Evolutionary conservation across 2,113 vertebrate genomes (phyloP), one percentile per base, ranked within the genome.

Genomic region (Empidonax traillii): DNA sequence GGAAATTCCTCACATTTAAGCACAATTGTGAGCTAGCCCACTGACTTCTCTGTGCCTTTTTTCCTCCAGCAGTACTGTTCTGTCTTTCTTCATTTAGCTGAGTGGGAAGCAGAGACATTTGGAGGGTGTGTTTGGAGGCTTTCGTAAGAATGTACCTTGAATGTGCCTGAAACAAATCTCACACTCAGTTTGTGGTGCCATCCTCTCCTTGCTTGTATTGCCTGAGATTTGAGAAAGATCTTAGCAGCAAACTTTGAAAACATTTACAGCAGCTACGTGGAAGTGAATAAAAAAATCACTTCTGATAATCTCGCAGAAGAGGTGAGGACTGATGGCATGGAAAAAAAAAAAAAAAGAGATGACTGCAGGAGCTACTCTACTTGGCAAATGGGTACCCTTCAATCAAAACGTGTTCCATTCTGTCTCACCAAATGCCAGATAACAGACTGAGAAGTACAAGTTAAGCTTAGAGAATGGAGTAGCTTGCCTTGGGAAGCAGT

Each of bases 401-500:
- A 83, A 73, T 83, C 67, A 95, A 87, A 85, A 46, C 1, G 1
- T 23, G 28, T 62, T 69, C 92, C 53, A 4, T 90, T 94, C 88
- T 90, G 44, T 58, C 71, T 95, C 85, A 89, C 87, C 49, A 85
- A 91, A 85, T 74, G 62, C 76, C 77, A 93, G 76, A 78, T 49
- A 90, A 66, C 41, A 65, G 46, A 69, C 51, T 44, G 39, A 76
- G 75, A 83, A 93, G 66, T 18, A 71, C 14, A 69, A 82, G 44
- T 65, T 62, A 88, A 92, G 12, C 47, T 59, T 67, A 35, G 19
- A 62, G 67, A 83, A 79, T 37, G 37, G 39, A 83, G 63, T 33
- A 83, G 53, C 58, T 89, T 93, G 52, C 80, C 43, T 75, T 22
- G 3, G 24, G 44, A 94, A 92, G 22, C 27, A 71, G 27, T 56